These are phyloP conservation scores for Orbicella faveolata DNA, from an alignment of 64 coral and sea anemone species.

Conservation along the genomic window DNA sequence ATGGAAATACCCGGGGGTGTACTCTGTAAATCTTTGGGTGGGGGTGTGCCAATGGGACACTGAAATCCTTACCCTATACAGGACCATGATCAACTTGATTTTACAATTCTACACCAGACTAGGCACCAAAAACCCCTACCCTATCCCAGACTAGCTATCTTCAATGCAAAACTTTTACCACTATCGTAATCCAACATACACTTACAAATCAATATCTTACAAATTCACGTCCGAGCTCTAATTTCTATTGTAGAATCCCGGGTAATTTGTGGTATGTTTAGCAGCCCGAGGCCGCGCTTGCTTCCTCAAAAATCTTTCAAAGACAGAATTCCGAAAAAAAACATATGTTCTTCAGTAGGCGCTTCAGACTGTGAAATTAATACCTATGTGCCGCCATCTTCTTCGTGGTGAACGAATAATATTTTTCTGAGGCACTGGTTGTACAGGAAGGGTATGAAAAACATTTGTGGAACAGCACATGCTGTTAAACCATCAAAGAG, in stretches of 20 bases:
- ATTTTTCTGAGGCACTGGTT: not conserved
- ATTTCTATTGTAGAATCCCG: too few species aligned
- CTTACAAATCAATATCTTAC: too few species aligned
- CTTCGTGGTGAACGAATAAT: not conserved
- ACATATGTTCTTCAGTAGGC: constrained; percentile 4
- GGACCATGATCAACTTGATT: too few species aligned
- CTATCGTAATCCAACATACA: too few species aligned
- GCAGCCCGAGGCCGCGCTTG: not conserved
- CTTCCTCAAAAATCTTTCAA: not conserved
- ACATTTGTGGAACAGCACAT: not conserved
- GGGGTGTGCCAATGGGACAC: too few species aligned
- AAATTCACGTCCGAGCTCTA: too few species aligned
- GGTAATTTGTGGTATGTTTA: not conserved
- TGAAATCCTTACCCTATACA: too few species aligned
- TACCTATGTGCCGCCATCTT: not conserved
- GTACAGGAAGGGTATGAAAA: not conserved
- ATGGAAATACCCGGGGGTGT: not conserved
- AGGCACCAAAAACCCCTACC: too few species aligned
- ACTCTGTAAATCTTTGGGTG: too few species aligned
- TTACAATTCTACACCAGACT: too few species aligned
- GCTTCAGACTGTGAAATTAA: not conserved
- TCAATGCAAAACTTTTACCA: too few species aligned
- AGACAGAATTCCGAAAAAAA: not conserved
- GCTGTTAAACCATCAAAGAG: not conserved
- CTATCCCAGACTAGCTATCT: too few species aligned